phyloP scores from a whole-genome alignment of 2,113 vertebrate genomes.

The Actenoides hombroni region DNA sequence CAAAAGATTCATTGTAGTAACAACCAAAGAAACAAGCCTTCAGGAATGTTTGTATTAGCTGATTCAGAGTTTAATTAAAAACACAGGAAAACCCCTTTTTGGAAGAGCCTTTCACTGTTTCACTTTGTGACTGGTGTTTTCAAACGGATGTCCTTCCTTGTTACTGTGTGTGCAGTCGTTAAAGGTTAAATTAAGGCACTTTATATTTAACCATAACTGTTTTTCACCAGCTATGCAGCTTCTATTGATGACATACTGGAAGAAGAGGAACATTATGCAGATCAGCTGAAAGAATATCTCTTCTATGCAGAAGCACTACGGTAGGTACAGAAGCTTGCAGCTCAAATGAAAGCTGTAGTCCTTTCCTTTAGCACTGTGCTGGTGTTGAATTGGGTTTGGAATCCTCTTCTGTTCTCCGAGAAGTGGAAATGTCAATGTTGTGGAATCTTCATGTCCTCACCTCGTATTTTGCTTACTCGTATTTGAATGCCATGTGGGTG shows the following conservation, averaged over 20 bases:
- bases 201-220: background rate
- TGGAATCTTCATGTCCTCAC: background rate
- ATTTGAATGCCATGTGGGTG: background rate
- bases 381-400: background rate
- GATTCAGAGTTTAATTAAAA: background rate
- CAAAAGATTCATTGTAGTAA: background rate
- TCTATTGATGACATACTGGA: slow-evolving; percentile 95
- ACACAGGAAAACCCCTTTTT: background rate
- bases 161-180: background rate
- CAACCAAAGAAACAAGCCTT: background rate
- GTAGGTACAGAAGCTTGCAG: slow-evolving; percentile 58
- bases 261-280: slow-evolving; percentile 94
- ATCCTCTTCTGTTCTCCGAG: background rate
- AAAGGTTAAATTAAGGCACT: background rate
- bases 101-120: background rate
- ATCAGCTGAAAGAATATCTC: slow-evolving; percentile 94
- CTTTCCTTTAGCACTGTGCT: background rate
- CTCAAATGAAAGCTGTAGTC: background rate
- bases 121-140: background rate
- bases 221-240: slow-evolving; percentile 83
- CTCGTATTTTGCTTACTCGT: background rate
- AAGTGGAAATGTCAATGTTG: background rate
- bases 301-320: slow-evolving; percentile 91
- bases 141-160: background rate
- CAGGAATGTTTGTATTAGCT: background rate